Evolutionary conservation across 1,140 invertebrate species (phyloP).

Genomic region (Scylla paramamosain): DNA sequence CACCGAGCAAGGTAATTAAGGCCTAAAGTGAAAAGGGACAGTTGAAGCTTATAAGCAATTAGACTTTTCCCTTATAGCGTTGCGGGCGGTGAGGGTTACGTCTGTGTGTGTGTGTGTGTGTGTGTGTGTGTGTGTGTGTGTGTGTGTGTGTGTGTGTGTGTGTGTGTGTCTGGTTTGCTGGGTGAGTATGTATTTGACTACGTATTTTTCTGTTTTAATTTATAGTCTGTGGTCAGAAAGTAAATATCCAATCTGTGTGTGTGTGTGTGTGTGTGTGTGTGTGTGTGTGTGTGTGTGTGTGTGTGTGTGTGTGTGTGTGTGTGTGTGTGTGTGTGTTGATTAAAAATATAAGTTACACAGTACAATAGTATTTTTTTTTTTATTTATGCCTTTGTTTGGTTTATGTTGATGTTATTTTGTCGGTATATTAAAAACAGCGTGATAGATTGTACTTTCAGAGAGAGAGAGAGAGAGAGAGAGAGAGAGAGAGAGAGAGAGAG

Average conservation of each 20-base stretch:
- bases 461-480: no score
- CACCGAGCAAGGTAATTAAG: background rate
- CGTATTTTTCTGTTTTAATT: background rate
- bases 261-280: constrained; percentile 20
- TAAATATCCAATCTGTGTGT: background rate
- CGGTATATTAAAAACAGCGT: no score
- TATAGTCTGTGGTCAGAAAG: background rate
- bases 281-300: constrained; percentile 20
- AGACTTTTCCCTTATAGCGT: background rate
- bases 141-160: background rate
- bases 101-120: constrained; percentile 6
- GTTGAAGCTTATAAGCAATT: constrained; percentile 14
- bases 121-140: constrained; percentile 9
- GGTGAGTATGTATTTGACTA: no score
- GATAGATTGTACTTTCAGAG: no score
- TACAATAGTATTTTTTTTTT: no score
- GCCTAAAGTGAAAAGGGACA: background rate
- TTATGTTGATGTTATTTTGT: no score
- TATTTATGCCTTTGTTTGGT: no score
- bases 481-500: no score
- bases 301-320: constrained; percentile 11
- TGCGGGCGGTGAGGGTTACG: background rate
- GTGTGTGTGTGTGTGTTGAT: background rate
- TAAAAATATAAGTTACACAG: background rate
- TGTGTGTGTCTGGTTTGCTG: background rate